Percentiles rank a stretch among this genome's conserved stretches.
Evolutionary conservation across 2,888 invertebrate species (phyloP).

Genomic region (Mylabris sibirica): DNA sequence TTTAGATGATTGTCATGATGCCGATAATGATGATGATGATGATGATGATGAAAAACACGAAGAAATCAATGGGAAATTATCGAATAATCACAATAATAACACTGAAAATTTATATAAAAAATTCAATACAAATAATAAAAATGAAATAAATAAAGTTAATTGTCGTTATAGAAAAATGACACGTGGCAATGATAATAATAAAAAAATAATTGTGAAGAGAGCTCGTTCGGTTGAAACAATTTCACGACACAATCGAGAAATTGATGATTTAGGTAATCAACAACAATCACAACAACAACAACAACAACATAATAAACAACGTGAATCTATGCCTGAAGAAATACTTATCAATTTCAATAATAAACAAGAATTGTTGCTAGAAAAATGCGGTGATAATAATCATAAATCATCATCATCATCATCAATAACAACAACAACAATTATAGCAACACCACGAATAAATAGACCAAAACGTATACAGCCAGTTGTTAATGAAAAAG

Average conservation of each 20-base stretch:
- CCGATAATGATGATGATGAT: constrained; percentile 30
- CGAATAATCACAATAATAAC: constrained; percentile 43
- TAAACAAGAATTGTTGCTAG: neutral
- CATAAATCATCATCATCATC: neutral
- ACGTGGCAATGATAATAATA: constrained; percentile 60
- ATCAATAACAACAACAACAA: neutral
- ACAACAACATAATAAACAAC: constrained; percentile 43
- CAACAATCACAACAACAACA: constrained; percentile 38
- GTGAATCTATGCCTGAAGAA: constrained; percentile 63
- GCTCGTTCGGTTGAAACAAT: constrained; percentile 88
- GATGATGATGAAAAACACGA: too few species aligned
- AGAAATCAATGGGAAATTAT: too few species aligned
- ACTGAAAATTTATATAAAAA: constrained; percentile 36
- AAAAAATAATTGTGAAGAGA: constrained; percentile 70
- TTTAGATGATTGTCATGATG: constrained; percentile 68
- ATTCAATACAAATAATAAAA: neutral
- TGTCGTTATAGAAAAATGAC: constrained; percentile 63
- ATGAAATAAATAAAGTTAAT: constrained; percentile 39
- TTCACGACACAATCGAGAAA: constrained; percentile 67
- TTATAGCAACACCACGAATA: constrained; percentile 48
- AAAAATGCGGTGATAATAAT: neutral
- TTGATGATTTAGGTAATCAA: constrained; percentile 31
- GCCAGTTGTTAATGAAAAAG: constrained; percentile 74
- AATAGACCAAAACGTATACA: constrained; percentile 69
- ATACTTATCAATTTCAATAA: constrained; percentile 59